A percentile compares a stretch with the other conserved stretches of the same genome.
phyloP scores from a whole-genome alignment of 2,113 vertebrate genomes.

The Apeltes quadracus region DNA sequence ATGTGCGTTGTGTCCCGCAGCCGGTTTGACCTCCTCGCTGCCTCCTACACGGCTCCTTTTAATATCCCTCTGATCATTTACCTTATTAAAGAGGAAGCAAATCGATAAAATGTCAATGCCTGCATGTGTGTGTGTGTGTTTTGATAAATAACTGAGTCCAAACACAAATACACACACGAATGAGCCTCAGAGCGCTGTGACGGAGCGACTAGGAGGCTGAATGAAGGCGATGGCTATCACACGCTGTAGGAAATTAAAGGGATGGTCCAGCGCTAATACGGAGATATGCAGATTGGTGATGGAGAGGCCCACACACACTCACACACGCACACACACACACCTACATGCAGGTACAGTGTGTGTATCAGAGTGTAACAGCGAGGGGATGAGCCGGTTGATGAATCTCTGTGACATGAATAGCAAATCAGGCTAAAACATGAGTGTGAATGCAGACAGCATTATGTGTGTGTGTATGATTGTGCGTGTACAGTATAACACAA shows the following conservation, averaged over 20 bases:
- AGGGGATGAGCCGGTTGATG: conserved; percentile 87
- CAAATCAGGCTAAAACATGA: conserved; percentile 79
- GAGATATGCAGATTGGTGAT: conserved; percentile 95
- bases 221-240: conserved; percentile 95
- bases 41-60: neutral
- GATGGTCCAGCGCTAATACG: conserved; percentile 88
- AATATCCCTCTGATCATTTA: conserved; percentile 32
- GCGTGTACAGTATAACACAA: conserved; percentile 6
- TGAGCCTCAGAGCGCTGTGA: conserved; percentile 80
- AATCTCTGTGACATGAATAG: conserved; percentile 90
- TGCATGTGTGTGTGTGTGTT: conserved; percentile 10
- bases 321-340: conserved; percentile 29
- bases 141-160: conserved; percentile 59
- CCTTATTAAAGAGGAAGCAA: conserved; percentile 60
- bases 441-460: conserved; percentile 10
- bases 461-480: conserved; percentile 5
- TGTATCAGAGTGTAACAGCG: conserved; percentile 29
- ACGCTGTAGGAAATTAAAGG: conserved; percentile 98
- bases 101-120: conserved; percentile 46
- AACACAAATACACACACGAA: conserved; percentile 18
- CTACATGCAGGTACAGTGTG: conserved; percentile 37
- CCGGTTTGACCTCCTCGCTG: conserved; percentile 4
- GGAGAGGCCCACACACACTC: conserved; percentile 52
- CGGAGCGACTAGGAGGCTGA: conserved; percentile 86
- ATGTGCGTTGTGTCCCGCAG: no score